Conservation (phyloP, 1,140 invertebrate species). For the Ips typographus region DNA sequence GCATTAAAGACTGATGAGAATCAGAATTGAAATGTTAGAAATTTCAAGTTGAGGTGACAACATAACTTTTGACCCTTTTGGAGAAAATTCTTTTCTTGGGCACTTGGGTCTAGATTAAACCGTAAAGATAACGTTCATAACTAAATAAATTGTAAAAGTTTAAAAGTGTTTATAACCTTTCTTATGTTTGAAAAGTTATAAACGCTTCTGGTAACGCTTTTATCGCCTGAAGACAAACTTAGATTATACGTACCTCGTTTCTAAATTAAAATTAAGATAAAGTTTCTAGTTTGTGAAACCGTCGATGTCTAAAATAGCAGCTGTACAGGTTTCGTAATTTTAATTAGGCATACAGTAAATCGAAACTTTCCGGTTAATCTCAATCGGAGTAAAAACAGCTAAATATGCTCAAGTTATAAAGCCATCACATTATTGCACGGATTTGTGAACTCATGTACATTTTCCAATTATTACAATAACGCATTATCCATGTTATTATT, state of each 20-base stretch:
- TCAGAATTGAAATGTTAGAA: no score
- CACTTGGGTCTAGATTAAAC: not conserved
- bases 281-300: not conserved
- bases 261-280: not conserved
- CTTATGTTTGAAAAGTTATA: slow-evolving; percentile 12
- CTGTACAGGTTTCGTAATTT: not conserved
- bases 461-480: slow-evolving; percentile 6
- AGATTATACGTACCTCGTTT: not conserved
- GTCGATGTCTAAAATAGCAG: not conserved
- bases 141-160: slow-evolving; percentile 20
- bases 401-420: not conserved
- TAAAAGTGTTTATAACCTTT: slow-evolving; percentile 17
- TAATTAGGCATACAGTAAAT: not conserved
- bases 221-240: slow-evolving; percentile 6
- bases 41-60: no score
- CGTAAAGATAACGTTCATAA: slow-evolving; percentile 4
- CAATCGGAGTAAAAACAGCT: not conserved
- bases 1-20: slow-evolving; percentile 13
- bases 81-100: no score
- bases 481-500: not conserved
- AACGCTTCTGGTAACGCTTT: slow-evolving; percentile 4
- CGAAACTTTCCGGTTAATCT: not conserved
- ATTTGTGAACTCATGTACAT: not conserved
- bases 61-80: no score
- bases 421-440: not conserved